Evolutionary conservation across 2,797 vertebrate genomes (phyloP).

Genomic region (Adelosebastes latens): DNA sequence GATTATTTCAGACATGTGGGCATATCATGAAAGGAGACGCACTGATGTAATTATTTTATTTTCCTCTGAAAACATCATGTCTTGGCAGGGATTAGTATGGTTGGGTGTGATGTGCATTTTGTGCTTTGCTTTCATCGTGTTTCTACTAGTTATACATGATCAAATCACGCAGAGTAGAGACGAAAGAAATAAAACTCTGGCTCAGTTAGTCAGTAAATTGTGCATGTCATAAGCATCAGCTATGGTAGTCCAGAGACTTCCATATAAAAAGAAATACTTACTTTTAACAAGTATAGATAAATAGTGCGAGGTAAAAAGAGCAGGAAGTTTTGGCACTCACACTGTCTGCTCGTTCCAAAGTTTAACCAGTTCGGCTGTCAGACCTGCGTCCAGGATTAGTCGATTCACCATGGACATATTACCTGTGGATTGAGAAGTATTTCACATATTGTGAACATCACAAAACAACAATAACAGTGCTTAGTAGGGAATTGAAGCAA

Average conservation of each 20-base stretch:
- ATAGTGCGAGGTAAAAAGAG: background rate
- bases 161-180: constrained; percentile 35
- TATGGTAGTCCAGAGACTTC: constrained; percentile 4
- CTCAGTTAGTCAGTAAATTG: constrained; percentile 28
- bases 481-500: background rate
- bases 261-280: background rate
- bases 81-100: constrained; percentile 36
- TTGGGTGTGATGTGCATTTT: constrained; percentile 53
- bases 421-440: constrained; percentile 58
- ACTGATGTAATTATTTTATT: constrained; percentile 57
- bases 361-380: constrained; percentile 91
- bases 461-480: background rate
- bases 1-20: constrained; percentile 60
- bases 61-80: constrained; percentile 43
- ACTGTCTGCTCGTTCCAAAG: constrained; percentile 90
- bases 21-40: constrained; percentile 53
- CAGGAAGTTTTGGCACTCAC: constrained; percentile 82
- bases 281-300: background rate
- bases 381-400: constrained; percentile 92
- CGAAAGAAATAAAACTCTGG: constrained; percentile 24
- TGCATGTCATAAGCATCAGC: constrained; percentile 25
- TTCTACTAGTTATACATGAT: constrained; percentile 52
- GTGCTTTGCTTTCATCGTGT: constrained; percentile 58
- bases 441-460: constrained; percentile 33
- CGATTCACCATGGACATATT: constrained; percentile 86